Conservation (phyloP, 2,797 vertebrate genomes). For the Holocentrus rufus region DNA sequence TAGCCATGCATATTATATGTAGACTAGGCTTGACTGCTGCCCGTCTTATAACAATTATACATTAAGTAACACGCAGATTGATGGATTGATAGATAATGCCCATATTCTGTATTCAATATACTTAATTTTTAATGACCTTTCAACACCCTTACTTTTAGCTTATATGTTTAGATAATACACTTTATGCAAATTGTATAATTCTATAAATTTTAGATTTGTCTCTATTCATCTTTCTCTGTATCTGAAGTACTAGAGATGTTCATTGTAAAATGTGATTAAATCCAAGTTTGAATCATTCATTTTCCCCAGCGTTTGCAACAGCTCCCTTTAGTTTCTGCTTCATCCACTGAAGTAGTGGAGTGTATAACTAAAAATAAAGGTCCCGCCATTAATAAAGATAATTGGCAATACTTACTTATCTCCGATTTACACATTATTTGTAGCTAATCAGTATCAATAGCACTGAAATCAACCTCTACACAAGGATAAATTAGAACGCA, state of each 20-base stretch:
- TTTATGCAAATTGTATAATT: conserved; percentile 95
- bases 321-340: conserved; percentile 3
- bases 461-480: conserved; percentile 59
- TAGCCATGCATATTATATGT: conserved; percentile 90
- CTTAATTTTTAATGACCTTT: conserved; percentile 92
- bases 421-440: conserved; percentile 29
- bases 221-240: conserved; percentile 87
- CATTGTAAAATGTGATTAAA: conserved; percentile 86
- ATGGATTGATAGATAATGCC: conserved; percentile 91
- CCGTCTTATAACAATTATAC: conserved; percentile 91
- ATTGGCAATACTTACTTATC: conserved; percentile 54
- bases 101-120: conserved; percentile 82
- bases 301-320: conserved; percentile 36
- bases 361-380: conserved; percentile 36
- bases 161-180: conserved; percentile 92
- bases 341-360: not conserved
- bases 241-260: conserved; percentile 78
- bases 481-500: conserved; percentile 57
- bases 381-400: conserved; percentile 48
- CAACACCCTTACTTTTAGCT: conserved; percentile 86
- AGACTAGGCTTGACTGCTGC: conserved; percentile 80
- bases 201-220: conserved; percentile 99
- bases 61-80: conserved; percentile 88
- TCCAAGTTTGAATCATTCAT: conserved; percentile 83
- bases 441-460: conserved; percentile 80